phyloP scores from a whole-genome alignment of 2,113 vertebrate species.

The Natator depressus region DNA sequence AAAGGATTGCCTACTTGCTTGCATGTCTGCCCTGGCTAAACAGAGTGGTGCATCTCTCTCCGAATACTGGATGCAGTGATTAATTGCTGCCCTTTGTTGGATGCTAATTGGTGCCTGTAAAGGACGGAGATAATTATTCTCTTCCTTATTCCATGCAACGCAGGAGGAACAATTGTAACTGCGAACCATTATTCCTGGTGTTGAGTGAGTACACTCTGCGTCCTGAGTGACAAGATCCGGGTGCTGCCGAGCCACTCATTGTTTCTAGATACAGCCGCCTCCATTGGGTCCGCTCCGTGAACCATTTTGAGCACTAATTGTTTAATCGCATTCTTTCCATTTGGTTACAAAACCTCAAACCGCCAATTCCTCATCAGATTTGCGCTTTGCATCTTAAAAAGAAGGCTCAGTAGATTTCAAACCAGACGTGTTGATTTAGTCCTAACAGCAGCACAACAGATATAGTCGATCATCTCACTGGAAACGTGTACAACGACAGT shows the following conservation, averaged over 20 bases:
- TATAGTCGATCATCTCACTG: too few relatives aligned
- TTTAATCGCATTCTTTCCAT: not conserved
- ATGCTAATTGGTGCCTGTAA: not conserved
- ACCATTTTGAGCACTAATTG: not conserved
- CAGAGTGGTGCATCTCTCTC: not conserved
- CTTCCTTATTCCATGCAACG: not conserved
- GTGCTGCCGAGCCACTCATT: rapidly evolving
- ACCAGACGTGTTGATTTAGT: not conserved
- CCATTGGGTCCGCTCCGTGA: not conserved
- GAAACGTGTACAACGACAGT: not conserved
- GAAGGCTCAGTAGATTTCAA: rapidly evolving
- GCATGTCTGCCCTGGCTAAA: rapidly evolving
- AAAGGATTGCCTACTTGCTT: rapidly evolving
- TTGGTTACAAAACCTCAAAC: not conserved
- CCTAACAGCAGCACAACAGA: not conserved
- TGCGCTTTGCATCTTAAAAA: not conserved
- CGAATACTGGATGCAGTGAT: rapidly evolving
- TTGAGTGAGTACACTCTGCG: conserved; percentile 48
- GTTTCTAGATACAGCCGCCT: not conserved
- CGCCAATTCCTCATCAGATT: rapidly evolving
- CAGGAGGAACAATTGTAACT: conserved; percentile 1
- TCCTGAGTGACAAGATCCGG: not conserved
- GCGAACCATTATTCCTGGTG: not conserved
- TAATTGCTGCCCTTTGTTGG: not conserved
- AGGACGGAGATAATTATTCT: not conserved